Conservation (phyloP, 2,888 invertebrate species). For the Tigriopus californicus region DNA sequence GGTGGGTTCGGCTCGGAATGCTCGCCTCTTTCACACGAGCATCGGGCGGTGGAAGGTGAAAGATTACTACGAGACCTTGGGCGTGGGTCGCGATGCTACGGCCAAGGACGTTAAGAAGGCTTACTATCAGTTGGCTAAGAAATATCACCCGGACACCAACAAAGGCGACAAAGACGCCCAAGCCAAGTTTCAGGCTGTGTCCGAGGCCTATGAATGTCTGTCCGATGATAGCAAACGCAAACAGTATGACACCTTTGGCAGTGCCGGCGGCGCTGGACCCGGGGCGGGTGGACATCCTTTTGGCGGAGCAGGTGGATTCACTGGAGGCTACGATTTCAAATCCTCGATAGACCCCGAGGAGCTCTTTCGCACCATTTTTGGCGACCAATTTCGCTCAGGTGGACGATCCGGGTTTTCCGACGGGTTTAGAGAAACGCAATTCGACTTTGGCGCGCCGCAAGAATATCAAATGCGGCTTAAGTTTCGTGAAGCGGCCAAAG, state of each 20-base stretch:
- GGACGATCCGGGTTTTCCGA: slow-evolving; percentile 44
- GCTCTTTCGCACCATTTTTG: slow-evolving; percentile 82
- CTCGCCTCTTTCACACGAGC: too few species aligned
- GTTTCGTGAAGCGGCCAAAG: slow-evolving; percentile 41
- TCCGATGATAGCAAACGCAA: slow-evolving; percentile 76
- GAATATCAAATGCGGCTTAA: slow-evolving; percentile 2
- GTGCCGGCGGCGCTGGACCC: slow-evolving; percentile 33
- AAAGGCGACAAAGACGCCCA: slow-evolving; percentile 74
- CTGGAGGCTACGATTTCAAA: slow-evolving; percentile 53
- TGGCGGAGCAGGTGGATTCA: slow-evolving; percentile 32
- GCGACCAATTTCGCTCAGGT: slow-evolving; percentile 34
- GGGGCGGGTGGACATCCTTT: not conserved
- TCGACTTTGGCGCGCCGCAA: not conserved
- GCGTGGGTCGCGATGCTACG: slow-evolving; percentile 67
- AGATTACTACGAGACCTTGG: slow-evolving; percentile 82
- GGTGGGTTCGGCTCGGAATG: too few species aligned
- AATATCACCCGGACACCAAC: slow-evolving; percentile 94
- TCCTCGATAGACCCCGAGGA: slow-evolving; percentile 88
- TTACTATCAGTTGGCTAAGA: slow-evolving; percentile 87
- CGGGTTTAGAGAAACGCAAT: slow-evolving; percentile 52
- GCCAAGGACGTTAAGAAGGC: slow-evolving; percentile 83
- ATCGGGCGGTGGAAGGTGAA: slow-evolving; percentile 24
- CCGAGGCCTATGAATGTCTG: slow-evolving; percentile 92
- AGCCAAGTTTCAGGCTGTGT: slow-evolving; percentile 91
- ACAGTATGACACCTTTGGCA: slow-evolving; percentile 84